phyloP scores from a whole-genome alignment of 2,797 vertebrate species.

The Clarias platycephalus region DNA sequence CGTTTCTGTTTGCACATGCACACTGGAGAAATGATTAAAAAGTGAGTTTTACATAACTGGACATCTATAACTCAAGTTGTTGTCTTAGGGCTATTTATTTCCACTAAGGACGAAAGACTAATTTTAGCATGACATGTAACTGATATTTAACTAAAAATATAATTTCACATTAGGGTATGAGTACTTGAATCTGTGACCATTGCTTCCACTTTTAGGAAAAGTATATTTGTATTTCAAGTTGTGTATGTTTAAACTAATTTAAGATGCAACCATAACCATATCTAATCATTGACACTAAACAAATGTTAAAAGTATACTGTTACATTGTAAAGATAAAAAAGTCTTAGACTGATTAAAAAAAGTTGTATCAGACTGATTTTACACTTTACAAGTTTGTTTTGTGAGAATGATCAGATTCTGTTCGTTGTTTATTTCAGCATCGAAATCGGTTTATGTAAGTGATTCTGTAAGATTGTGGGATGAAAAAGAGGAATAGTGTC shows the following conservation, averaged over 20 bases:
- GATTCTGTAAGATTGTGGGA: not conserved
- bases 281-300: not conserved
- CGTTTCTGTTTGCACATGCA: no score
- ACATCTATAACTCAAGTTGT: not conserved
- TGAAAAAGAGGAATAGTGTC: not conserved
- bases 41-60: no score
- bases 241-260: not conserved
- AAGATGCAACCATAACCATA: not conserved
- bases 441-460: not conserved
- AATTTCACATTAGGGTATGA: not conserved
- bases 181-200: not conserved
- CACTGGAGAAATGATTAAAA: no score
- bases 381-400: not conserved
- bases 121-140: not conserved
- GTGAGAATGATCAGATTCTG: not conserved
- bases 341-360: not conserved
- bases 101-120: not conserved
- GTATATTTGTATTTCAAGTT: not conserved
- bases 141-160: no score
- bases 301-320: not conserved
- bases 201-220: not conserved
- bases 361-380: not conserved
- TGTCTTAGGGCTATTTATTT: not conserved
- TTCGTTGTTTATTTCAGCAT: not conserved
- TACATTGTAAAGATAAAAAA: not conserved